Evolutionary conservation across 64 coral and sea anemone genomes (phyloP), one percentile per base, ranked within the genome.

Genomic region (Anthopleura sola): DNA sequence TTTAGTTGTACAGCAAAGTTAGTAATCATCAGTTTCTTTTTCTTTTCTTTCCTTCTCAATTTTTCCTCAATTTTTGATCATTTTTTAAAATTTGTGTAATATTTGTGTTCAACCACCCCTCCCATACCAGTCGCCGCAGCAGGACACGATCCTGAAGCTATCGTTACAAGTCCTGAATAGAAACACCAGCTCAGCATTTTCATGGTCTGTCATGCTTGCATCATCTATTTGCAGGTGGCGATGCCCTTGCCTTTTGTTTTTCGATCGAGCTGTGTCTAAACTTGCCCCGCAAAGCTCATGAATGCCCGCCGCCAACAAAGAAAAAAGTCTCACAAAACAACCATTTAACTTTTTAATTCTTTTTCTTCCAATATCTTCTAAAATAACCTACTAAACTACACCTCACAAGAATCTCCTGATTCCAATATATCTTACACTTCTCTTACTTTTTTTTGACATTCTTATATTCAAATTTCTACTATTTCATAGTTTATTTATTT

Each of bases 171-270:
- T 53, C 4, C 29, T 26, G 12, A 69, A 69, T 69, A 32, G 33
- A 69, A 69, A 69, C 29, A 66, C 60, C 7, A 69, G 66, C 66
- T 69, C 66, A 33, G 66, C 66, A 71, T 71, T 71, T 32, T 15
- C 58, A 10, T 62, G 24, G 24, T 5, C 29, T 34, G 66, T 71
- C 66, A 33, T 71, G 66, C 31, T 71, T 71, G 28, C 66, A 71
- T 71, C 66, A 71, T 71, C 29, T 13, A 71, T 8, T 71, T 71
- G 66, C 66, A 71, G 66, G 66, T 71, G 66, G 66, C 66, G 31
- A 71, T 71, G 66, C 8, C n/a, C 66, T 71, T 71, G 1, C 15
- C 66, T 71, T 71, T 71, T 71, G 66, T 71, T 71, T 71, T 71
- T 71, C 66, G 13, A 71, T 71, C 66, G 13, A 71, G 66, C 66